Evolutionary conservation across 2,888 invertebrate species (phyloP).

Genomic region (Ichneumon xanthorius): DNA sequence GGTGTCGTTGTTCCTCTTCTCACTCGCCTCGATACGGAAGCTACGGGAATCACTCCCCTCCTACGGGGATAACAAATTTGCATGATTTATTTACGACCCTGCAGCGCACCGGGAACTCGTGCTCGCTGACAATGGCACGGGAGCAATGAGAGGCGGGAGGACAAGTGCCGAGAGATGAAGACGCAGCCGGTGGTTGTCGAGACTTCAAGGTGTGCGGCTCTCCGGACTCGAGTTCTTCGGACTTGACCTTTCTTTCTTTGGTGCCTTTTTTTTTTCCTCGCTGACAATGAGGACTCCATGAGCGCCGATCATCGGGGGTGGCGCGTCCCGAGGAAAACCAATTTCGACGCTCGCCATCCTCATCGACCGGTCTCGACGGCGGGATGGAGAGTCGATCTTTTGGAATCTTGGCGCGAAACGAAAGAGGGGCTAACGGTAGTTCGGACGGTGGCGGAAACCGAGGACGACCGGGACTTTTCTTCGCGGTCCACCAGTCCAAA

Average conservation of each 20-base stretch:
- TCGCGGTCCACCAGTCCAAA: conserved; percentile 35
- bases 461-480: conserved; percentile 10
- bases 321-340: conserved; percentile 27
- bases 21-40: conserved; percentile 25
- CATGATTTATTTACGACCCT: conserved; percentile 73
- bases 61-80: conserved; percentile 40
- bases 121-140: conserved; percentile 56
- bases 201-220: conserved; percentile 1
- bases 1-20: conserved; percentile 17
- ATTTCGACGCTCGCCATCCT: conserved; percentile 37
- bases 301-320: conserved; percentile 65
- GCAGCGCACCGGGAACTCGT: conserved; percentile 30
- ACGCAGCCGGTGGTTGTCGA: conserved; percentile 25
- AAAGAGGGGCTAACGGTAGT: conserved; percentile 3
- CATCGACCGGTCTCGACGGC: neutral
- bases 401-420: conserved; percentile 33
- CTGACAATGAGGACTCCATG: conserved; percentile 67
- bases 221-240: neutral
- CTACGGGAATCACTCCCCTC: conserved; percentile 18
- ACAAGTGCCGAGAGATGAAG: conserved; percentile 19
- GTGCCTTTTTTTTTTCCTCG: neutral
- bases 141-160: conserved; percentile 47
- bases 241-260: conserved; percentile 26
- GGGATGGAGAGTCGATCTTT: neutral
- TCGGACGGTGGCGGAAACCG: neutral